Percentiles rank a stretch among this genome's conserved stretches.
Evolutionary conservation across 2,797 vertebrate genomes (phyloP).

Genomic region (Lithobates pipiens): DNA sequence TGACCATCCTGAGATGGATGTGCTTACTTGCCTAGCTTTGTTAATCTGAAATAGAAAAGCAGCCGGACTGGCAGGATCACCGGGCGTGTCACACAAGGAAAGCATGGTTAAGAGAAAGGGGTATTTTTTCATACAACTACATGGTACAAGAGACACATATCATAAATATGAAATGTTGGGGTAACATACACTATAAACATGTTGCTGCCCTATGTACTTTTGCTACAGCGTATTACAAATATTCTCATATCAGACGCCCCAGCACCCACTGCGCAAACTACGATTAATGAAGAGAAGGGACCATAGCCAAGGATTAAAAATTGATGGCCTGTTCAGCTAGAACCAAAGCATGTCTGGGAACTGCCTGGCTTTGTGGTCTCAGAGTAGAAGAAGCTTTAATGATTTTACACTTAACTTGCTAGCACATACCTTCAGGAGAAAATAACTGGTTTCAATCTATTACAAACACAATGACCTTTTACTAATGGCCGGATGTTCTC

Average conservation of each 20-base stretch:
- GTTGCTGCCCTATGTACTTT: too few species aligned
- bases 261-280: constrained; percentile 21
- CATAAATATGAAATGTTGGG: too few species aligned
- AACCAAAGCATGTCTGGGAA: constrained; percentile 42
- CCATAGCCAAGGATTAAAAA: constrained; percentile 50
- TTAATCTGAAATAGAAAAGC: too few species aligned
- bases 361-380: constrained; percentile 28
- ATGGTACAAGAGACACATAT: too few species aligned
- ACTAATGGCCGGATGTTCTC: constrained; percentile 41
- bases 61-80: too few species aligned
- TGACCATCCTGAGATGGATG: too few species aligned
- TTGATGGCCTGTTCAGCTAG: constrained; percentile 46
- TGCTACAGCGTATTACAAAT: neutral
- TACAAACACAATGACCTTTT: constrained; percentile 42
- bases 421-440: constrained; percentile 41
- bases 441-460: constrained; percentile 23
- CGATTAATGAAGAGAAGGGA: constrained; percentile 1
- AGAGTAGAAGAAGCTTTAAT: constrained; percentile 45
- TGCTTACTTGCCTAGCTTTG: too few species aligned
- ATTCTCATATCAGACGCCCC: neutral
- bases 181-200: too few species aligned
- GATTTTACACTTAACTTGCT: constrained; percentile 52
- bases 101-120: too few species aligned
- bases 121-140: too few species aligned
- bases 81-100: too few species aligned